Base-by-base conservation (phyloP, 2,888 invertebrate genomes). In the Pristionchus fissidentatus region DNA sequence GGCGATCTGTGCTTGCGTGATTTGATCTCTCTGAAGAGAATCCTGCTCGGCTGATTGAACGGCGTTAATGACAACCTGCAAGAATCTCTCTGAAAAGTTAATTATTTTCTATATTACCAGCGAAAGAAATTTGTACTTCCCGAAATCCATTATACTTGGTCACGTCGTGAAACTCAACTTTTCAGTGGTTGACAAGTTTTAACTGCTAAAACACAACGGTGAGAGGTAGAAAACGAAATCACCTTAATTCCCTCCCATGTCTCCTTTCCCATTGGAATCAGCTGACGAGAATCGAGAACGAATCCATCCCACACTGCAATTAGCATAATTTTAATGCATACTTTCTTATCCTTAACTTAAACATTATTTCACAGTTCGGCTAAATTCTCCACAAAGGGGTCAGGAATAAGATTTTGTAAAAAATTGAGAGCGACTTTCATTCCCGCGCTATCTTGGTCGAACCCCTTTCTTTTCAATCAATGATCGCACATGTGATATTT, bases 241-340 rank as follows among this genome's bases (percentile, higher is more conserved):
- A 91, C 90, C 84, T 90, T 90, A 15, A 92, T 87, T 19, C 92
- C 92, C 62, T 89, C 91, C 91, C 91, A 92, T 3, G 92, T 91
- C 82, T 92, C 92, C 66, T 87, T 88, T 8, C 89, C 92, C 8
- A 91, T 92, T 22, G 92, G 91, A n/a, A 92, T 87, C 55, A 92
- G 84, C 83, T 92, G 90, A 5, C 88, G 87, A 32, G 90, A 87
- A 83, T 91, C 91, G 55, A 92, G 86, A 55, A 92, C 88, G 85
- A 92, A 92, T 4, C 92, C 92, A 81, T 92, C 92, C 91, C 90
- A 91, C 43, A 90, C 91, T 90, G 84, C 83, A 87, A 84, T 52
- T 1, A 10, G 46, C 43, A 3, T 29, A 41, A 19, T 1, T 62
- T 35, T n/a, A n/a, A 57, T 26, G 8, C 5, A 13, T 26, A 29